phyloP scores from a whole-genome alignment of 1,140 invertebrate genomes.

The Trichonephila clavipes region DNA sequence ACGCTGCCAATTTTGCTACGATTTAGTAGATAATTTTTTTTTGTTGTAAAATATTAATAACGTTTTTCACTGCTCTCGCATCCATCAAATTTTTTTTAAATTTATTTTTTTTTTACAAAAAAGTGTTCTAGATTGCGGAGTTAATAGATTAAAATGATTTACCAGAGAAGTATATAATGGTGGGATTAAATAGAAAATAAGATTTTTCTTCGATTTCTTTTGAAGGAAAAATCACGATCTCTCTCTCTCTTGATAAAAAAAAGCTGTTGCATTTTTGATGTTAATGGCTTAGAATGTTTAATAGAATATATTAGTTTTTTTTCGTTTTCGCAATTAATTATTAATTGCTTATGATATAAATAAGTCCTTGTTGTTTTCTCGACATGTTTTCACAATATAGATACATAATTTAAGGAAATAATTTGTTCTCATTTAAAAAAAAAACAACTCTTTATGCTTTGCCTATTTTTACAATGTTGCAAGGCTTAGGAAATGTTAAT shows the following conservation, averaged over 20 bases:
- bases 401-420: background rate
- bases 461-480: too few species aligned
- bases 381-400: too few species aligned
- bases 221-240: background rate
- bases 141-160: slow-evolving; percentile 39
- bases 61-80: background rate
- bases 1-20: background rate
- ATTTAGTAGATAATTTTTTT: background rate
- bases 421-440: background rate
- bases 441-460: too few species aligned
- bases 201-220: background rate
- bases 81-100: background rate
- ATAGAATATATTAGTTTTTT: background rate
- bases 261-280: background rate
- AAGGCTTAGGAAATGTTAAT: too few species aligned
- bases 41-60: slow-evolving; percentile 1
- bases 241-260: background rate
- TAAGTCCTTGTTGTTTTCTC: background rate
- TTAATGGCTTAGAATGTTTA: background rate
- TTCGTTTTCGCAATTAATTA: background rate
- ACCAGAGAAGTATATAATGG: background rate
- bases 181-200: slow-evolving; percentile 12
- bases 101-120: background rate
- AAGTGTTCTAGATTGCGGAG: background rate
- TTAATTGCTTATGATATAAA: background rate